Evolutionary conservation across 1,140 invertebrate species (phyloP).

Genomic region (Drosophila nannoptera): DNA sequence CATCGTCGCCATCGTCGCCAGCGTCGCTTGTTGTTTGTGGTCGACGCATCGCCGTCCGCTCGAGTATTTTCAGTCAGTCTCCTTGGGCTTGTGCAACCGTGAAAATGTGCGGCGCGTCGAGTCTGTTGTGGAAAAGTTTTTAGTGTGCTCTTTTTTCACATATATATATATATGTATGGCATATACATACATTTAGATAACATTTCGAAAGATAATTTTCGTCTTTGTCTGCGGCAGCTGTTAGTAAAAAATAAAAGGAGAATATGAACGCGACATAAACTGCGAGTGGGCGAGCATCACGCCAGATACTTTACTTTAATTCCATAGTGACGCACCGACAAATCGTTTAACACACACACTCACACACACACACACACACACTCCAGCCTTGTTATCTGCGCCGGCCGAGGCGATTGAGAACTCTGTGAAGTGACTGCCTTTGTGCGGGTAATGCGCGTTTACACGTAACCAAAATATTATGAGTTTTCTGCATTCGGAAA

Average conservation of each 20-base stretch:
- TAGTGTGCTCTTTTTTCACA: conserved; percentile 24
- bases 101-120: conserved; percentile 72
- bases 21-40: conserved; percentile 18
- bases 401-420: not conserved
- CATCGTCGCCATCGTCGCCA: conserved; percentile 7
- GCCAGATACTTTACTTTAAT: conserved; percentile 12
- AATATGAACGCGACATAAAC: conserved; percentile 18
- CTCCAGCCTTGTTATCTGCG: conserved; percentile 4
- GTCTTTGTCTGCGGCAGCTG: not conserved
- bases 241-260: conserved; percentile 32
- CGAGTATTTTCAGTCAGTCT: conserved; percentile 69
- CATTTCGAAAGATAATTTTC: conserved; percentile 9
- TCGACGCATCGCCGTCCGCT: conserved; percentile 38
- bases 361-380: not conserved
- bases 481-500: conserved; percentile 62
- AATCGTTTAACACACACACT: not conserved
- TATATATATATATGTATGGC: conserved; percentile 17
- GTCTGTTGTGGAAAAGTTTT: conserved; percentile 41
- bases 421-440: too few relatives aligned
- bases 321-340: conserved; percentile 8
- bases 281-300: conserved; percentile 18
- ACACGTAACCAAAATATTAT: not conserved
- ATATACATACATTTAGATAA: not conserved
- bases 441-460: not conserved
- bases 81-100: conserved; percentile 77